phyloP scores from a whole-genome alignment of 2,888 invertebrate genomes.

The Polymixis flavicincta region DNA sequence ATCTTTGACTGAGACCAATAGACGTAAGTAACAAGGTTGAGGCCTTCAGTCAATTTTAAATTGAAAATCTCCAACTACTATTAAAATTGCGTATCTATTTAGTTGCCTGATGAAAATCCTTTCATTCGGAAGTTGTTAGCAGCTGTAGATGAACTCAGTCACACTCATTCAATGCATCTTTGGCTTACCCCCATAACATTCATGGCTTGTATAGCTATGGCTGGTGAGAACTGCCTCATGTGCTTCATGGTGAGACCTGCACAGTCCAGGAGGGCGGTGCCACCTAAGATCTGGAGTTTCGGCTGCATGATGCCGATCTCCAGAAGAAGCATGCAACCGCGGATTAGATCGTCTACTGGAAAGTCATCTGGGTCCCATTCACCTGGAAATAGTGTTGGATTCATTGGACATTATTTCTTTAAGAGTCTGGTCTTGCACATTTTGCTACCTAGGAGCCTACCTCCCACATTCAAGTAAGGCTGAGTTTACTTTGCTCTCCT shows the following conservation, averaged over 20 bases:
- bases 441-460: neutral
- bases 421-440: neutral
- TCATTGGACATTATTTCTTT: neutral
- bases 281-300: conserved; percentile 94
- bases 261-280: conserved; percentile 93
- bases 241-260: conserved; percentile 93
- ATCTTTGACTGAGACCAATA: too few relatives aligned
- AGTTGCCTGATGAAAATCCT: neutral
- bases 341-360: conserved; percentile 92
- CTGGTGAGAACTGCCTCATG: conserved; percentile 93
- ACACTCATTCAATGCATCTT: neutral
- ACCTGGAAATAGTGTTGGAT: conserved; percentile 80
- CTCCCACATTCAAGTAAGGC: neutral
- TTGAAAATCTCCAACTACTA: neutral
- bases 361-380: conserved; percentile 93
- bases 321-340: conserved; percentile 92
- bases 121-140: neutral
- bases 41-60: neutral
- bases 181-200: conserved; percentile 93
- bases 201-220: conserved; percentile 91
- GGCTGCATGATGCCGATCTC: conserved; percentile 95
- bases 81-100: neutral
- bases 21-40: too few relatives aligned
- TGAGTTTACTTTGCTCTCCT: neutral
- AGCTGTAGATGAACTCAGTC: too few relatives aligned